Conservation (phyloP, 2,888 invertebrate species). For the Troides aeacus region DNA sequence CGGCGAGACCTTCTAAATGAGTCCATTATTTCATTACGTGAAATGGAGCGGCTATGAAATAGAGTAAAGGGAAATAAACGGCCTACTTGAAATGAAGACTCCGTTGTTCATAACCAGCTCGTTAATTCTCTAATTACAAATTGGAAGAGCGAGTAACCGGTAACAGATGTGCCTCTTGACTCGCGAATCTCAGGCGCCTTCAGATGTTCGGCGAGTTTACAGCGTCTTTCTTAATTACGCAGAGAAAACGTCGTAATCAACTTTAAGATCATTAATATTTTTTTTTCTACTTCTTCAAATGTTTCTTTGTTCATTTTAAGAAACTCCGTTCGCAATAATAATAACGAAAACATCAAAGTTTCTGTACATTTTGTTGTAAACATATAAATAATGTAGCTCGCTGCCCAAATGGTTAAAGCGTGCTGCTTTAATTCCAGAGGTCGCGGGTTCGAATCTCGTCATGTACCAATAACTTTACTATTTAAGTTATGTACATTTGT, state of each 20-base stretch:
- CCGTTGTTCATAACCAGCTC: constrained; percentile 79
- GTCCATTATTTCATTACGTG: constrained; percentile 73
- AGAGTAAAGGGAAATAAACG: constrained; percentile 70
- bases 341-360: too few relatives aligned
- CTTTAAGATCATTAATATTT: constrained; percentile 4
- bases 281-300: constrained; percentile 34
- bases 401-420: too few relatives aligned
- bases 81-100: constrained; percentile 75
- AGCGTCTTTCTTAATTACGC: constrained; percentile 25
- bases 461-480: too few relatives aligned
- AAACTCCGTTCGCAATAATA: too few relatives aligned
- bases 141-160: constrained; percentile 70
- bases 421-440: too few relatives aligned
- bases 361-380: too few relatives aligned
- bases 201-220: constrained; percentile 37
- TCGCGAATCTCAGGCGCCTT: constrained; percentile 48
- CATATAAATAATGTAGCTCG: too few relatives aligned
- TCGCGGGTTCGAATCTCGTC: too few relatives aligned
- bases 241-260: constrained; percentile 1
- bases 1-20: constrained; percentile 60
- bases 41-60: constrained; percentile 76
- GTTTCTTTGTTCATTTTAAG: too few relatives aligned
- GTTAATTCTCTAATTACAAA: constrained; percentile 79
- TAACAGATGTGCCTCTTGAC: constrained; percentile 74
- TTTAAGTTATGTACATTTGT: too few relatives aligned